Conservation (phyloP, 2,888 invertebrate genomes). For the Leucoma salicis region DNA sequence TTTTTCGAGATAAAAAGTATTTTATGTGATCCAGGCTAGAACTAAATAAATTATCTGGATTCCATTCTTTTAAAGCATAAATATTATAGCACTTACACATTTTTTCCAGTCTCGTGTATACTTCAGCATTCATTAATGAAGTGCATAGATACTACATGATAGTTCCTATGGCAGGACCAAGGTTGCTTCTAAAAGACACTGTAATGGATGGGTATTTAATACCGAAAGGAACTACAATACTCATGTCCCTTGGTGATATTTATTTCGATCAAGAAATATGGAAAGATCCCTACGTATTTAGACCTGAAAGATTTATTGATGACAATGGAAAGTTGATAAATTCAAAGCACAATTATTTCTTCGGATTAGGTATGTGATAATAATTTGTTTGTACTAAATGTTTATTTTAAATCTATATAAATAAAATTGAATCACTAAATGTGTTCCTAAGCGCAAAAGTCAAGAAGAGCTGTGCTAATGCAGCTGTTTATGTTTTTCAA, state of each 20-base stretch:
- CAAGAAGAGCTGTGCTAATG: too few relatives aligned
- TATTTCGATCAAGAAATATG: conserved; percentile 78
- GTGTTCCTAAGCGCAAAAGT: too few relatives aligned
- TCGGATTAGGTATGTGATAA: conserved; percentile 83
- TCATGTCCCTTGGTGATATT: conserved; percentile 78
- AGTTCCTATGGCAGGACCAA: conserved; percentile 79
- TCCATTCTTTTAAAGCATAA: too few relatives aligned
- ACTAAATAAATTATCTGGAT: too few relatives aligned
- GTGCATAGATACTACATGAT: conserved; percentile 80
- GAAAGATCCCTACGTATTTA: conserved; percentile 82
- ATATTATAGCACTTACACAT: too few relatives aligned
- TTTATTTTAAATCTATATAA: too few relatives aligned
- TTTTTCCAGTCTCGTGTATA: conserved; percentile 71
- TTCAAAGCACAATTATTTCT: conserved; percentile 82
- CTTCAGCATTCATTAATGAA: conserved; percentile 81
- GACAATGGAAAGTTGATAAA: conserved; percentile 73
- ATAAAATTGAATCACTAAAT: too few relatives aligned
- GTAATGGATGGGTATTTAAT: conserved; percentile 64
- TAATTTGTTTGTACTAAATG: not conserved
- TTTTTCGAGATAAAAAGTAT: too few relatives aligned
- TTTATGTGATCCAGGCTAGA: too few relatives aligned
- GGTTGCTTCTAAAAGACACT: conserved; percentile 58
- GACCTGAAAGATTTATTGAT: conserved; percentile 84
- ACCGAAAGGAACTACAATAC: conserved; percentile 77
- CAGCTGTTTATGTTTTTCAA: too few relatives aligned